These are phyloP conservation scores for Phoronis australis DNA, from an alignment of 2,888 invertebrate genomes.

Conservation along the genomic window DNA sequence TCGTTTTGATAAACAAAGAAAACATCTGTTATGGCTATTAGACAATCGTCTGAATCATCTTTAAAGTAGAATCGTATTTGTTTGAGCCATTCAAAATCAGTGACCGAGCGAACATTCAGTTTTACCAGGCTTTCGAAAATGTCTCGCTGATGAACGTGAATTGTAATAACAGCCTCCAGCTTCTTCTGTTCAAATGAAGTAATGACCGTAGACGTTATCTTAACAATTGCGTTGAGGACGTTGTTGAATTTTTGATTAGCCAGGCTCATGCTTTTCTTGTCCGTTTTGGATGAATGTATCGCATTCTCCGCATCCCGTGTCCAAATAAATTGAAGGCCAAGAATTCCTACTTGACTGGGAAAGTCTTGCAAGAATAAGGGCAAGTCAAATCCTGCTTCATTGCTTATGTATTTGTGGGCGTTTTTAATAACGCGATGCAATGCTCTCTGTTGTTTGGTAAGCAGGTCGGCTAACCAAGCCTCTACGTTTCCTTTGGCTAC, in stretches of 20 bases:
- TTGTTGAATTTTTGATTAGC: slow-evolving; percentile 76
- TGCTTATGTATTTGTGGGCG: slow-evolving; percentile 63
- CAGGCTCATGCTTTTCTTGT: slow-evolving; percentile 71
- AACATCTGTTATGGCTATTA: slow-evolving; percentile 77
- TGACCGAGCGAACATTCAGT: slow-evolving; percentile 60
- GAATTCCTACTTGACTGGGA: slow-evolving; percentile 76
- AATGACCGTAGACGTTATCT: slow-evolving; percentile 75
- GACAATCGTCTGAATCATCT: slow-evolving; percentile 69
- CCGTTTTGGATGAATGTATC: slow-evolving; percentile 63
- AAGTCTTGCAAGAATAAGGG: slow-evolving; percentile 66
- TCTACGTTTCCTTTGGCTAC: slow-evolving; percentile 77
- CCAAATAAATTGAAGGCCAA: slow-evolving; percentile 82
- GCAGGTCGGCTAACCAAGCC: slow-evolving; percentile 71
- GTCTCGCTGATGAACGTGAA: slow-evolving; percentile 87
- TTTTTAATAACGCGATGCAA: slow-evolving; percentile 69
- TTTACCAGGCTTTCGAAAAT: slow-evolving; percentile 77
- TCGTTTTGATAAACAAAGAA: slow-evolving; percentile 82
- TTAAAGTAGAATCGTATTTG: slow-evolving; percentile 80
- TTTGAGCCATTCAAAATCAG: slow-evolving; percentile 88
- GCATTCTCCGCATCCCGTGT: slow-evolving; percentile 78
- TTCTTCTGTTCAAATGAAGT: slow-evolving; percentile 69
- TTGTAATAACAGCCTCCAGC: slow-evolving; percentile 83
- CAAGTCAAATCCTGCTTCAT: slow-evolving; percentile 71
- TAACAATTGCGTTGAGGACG: slow-evolving; percentile 74
- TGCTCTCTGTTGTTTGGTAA: slow-evolving; percentile 69